A percentile compares a stretch with the other conserved stretches of the same genome.
phyloP scores from a whole-genome alignment of 2,888 invertebrate species.

The Chouioia cunea region DNA sequence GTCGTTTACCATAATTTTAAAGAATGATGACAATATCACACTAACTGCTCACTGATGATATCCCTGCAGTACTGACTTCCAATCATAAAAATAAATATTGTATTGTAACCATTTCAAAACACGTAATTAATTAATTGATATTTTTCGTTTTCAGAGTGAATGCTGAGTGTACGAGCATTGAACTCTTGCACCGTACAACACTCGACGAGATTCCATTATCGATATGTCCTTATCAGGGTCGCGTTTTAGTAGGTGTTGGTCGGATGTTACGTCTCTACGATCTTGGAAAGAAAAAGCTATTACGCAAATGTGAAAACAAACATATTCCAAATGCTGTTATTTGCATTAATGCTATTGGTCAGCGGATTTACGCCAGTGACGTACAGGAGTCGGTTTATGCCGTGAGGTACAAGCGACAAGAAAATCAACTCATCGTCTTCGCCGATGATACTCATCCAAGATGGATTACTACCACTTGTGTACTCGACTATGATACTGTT shows the following conservation, averaged over 20 bases:
- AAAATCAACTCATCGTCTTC: slow-evolving; percentile 98
- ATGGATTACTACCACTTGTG: slow-evolving; percentile 93
- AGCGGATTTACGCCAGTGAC: slow-evolving; percentile 94
- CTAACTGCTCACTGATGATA: slow-evolving; percentile 62
- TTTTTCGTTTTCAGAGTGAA: slow-evolving; percentile 70
- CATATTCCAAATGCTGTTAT: slow-evolving; percentile 96
- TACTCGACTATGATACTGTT: slow-evolving; percentile 96
- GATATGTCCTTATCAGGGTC: slow-evolving; percentile 91
- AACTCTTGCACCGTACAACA: slow-evolving; percentile 93
- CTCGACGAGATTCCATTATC: slow-evolving; percentile 94
- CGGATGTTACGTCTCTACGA: slow-evolving; percentile 94
- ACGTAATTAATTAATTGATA: slow-evolving; percentile 30
- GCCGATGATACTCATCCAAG: slow-evolving; percentile 98
- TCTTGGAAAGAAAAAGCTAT: slow-evolving; percentile 94
- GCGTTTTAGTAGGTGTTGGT: slow-evolving; percentile 92
- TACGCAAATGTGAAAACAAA: slow-evolving; percentile 98
- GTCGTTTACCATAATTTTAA: slow-evolving; percentile 8
- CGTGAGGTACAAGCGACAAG: slow-evolving; percentile 92
- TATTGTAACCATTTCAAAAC: slow-evolving; percentile 12
- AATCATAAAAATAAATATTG: slow-evolving; percentile 12
- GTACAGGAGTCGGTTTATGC: slow-evolving; percentile 98
- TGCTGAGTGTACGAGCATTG: slow-evolving; percentile 84
- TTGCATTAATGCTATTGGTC: slow-evolving; percentile 93
- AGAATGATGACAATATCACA: slow-evolving; percentile 63
- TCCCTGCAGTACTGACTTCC: slow-evolving; percentile 67